Percentiles rank a stretch among this genome's conserved stretches.
Conservation (phyloP, 2,888 invertebrate genomes). For the Megalurothrips usitatus region DNA sequence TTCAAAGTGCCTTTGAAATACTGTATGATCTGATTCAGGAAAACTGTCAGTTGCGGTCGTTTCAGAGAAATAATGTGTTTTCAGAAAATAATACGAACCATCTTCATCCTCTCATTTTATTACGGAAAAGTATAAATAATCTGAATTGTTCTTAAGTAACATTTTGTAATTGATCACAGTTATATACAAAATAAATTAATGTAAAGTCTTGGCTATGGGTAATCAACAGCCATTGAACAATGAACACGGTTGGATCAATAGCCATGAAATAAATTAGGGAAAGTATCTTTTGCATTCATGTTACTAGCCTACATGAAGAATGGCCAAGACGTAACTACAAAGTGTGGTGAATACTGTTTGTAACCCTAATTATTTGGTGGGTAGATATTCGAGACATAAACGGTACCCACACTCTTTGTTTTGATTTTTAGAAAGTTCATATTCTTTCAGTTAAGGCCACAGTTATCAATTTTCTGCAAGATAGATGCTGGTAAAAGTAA, state of each 20-base stretch:
- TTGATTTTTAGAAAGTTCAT: neutral
- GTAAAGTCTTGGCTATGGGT: neutral
- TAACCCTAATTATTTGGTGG: neutral
- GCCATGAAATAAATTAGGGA: neutral
- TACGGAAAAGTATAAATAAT: conserved; percentile 25
- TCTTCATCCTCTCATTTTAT: neutral
- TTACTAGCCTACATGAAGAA: neutral
- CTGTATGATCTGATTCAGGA: no score
- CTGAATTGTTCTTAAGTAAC: neutral
- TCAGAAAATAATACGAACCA: no score
- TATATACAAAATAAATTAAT: conserved; percentile 24
- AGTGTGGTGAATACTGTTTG: neutral
- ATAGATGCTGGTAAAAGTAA: neutral
- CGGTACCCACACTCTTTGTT: neutral
- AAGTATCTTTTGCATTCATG: neutral
- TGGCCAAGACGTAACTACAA: neutral
- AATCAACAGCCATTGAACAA: neutral
- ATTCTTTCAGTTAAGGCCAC: neutral
- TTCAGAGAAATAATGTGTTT: no score
- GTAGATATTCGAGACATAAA: neutral
- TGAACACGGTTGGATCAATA: neutral
- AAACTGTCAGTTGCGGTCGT: no score
- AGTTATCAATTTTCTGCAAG: neutral
- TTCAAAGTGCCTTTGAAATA: no score
- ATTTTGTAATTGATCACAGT: conserved; percentile 15